phyloP scores from a whole-genome alignment of 2,888 invertebrate species.

The Yponomeuta cagnagella region DNA sequence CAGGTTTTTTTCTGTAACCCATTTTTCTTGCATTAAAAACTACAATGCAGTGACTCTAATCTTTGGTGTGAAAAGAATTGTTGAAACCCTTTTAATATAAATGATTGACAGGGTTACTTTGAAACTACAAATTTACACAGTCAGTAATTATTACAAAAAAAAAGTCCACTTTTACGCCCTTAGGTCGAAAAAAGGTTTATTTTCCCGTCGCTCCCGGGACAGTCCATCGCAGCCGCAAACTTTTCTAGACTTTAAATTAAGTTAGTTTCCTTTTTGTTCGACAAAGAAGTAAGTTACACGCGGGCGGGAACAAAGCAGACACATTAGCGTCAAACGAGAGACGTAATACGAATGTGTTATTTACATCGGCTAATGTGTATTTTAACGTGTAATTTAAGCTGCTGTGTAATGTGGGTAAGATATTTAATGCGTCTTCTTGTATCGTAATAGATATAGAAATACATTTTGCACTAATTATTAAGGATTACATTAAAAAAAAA shows the following conservation, averaged over 20 bases:
- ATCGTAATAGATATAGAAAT: too few species aligned
- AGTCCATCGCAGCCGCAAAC: background rate
- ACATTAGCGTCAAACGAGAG: background rate
- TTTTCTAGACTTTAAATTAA: slow-evolving; percentile 2
- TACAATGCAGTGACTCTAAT: too few species aligned
- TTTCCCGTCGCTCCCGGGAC: background rate
- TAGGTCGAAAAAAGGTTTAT: background rate
- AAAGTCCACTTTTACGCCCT: background rate
- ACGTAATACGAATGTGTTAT: background rate
- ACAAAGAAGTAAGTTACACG: background rate
- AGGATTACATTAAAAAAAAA: too few species aligned
- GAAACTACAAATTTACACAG: background rate
- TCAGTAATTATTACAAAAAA: background rate
- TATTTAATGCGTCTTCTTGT: too few species aligned
- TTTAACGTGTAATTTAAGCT: background rate
- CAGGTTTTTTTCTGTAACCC: too few species aligned
- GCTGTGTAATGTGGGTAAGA: too few species aligned
- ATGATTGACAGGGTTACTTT: background rate
- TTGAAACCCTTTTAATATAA: background rate
- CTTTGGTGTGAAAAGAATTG: background rate
- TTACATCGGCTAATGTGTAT: background rate
- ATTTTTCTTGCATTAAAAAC: too few species aligned
- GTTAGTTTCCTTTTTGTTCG: background rate
- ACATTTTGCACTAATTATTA: too few species aligned
- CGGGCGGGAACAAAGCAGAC: background rate